phyloP scores from a whole-genome alignment of 2,888 invertebrate species.

The Aethes cnicana region DNA sequence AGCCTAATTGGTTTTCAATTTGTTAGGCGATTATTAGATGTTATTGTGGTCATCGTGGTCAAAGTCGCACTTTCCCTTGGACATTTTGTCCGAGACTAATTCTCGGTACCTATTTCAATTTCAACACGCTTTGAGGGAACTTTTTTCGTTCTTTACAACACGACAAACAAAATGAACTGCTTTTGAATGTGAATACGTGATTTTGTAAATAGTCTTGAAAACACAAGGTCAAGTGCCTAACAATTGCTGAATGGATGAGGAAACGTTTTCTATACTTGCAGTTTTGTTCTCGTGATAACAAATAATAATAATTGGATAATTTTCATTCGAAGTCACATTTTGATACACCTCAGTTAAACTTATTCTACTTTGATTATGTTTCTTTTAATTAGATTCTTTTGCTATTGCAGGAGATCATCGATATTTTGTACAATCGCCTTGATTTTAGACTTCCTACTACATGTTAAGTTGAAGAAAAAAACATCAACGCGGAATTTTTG shows the following conservation, averaged over 20 bases:
- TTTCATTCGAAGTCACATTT: conserved; percentile 8
- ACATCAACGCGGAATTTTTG: too few species aligned
- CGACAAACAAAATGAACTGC: too few species aligned
- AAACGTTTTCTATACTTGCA: conserved; percentile 20
- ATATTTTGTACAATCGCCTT: neutral
- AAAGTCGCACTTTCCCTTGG: conserved; percentile 24
- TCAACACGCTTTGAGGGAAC: neutral
- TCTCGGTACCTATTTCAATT: conserved; percentile 4
- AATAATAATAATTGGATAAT: conserved; percentile 15
- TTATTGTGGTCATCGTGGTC: conserved; percentile 18
- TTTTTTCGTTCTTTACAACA: too few species aligned
- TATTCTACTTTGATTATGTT: neutral
- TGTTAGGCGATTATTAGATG: conserved; percentile 24
- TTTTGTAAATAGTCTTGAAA: too few species aligned
- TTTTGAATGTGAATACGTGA: too few species aligned
- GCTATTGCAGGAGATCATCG: neutral
- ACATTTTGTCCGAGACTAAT: neutral
- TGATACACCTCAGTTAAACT: neutral
- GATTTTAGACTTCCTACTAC: too few species aligned
- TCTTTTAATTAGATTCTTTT: neutral
- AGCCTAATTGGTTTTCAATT: conserved; percentile 34
- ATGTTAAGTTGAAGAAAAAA: too few species aligned
- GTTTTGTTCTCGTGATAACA: conserved; percentile 19
- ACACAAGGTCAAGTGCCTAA: conserved; percentile 23
- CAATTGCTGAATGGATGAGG: conserved; percentile 13